Base-by-base conservation (phyloP, 1,140 invertebrate species). In the Aphaenogaster floridana region DNA sequence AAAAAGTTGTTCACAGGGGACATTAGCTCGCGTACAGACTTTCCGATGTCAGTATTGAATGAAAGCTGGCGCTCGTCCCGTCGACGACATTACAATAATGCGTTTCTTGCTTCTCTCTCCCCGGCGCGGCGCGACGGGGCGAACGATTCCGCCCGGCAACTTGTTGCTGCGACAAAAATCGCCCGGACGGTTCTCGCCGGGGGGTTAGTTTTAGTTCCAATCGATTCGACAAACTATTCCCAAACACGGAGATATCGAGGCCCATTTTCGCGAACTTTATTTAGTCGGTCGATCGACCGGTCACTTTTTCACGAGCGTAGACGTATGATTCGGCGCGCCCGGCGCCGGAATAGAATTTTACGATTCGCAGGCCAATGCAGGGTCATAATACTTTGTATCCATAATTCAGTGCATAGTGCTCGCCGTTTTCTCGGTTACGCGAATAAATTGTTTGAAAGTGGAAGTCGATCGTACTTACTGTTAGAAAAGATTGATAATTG, bases 111-210 rank as follows among this genome's bases (percentile, higher is more conserved):
- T 69, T 91, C 78, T 61, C 69, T 84, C 69, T 61, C 80, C n/a
- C 11, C 28, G n/a, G n/a, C 42, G 59, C 76, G 78, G 45, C 69
- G 86, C 66, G 79, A 76, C 61, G 76, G 87, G 68, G 83, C 71
- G 84, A 86, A 76, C 66, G 52, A 78, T 79, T 78, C 87, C 68
- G 80, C 87, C 83, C 78, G 84, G 59, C 86, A 93, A 93, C 91
- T 93, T 93, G 92, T 93, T 92, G 91, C 88, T 91, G 88, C 74
- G 91, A 88, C 87, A 91, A 93, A 92, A 92, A 93, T 91, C 89
- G 90, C 69, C 90, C 88, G 90, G 68, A 90, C 77, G 76, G 42
- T 89, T 91, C 81, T 86, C 90, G 83, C 59, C 84, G 68, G 42
- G 48, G 72, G 86, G 79, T 85, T 88, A 88, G 86, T 90, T 91